Percentiles rank a stretch among this genome's conserved stretches.
Evolutionary conservation across 2,113 vertebrate species (phyloP).

Genomic region (Stegastes partitus): DNA sequence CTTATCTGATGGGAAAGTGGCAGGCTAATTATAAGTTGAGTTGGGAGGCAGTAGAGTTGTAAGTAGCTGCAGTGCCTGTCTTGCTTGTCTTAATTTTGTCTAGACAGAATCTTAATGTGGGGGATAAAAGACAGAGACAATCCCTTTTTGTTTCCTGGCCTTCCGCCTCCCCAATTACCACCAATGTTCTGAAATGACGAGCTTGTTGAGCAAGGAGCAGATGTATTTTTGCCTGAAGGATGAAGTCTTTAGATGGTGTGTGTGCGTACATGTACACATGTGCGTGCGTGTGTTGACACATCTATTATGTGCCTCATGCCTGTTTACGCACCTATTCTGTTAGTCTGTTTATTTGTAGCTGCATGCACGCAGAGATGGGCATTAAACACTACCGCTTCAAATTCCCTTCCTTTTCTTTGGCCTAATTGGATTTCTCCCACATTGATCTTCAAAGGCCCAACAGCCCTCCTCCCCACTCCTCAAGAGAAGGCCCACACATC

Average conservation of each 20-base stretch:
- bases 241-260: slow-evolving; percentile 42
- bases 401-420: slow-evolving; percentile 77
- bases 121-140: slow-evolving; percentile 54
- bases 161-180: slow-evolving; percentile 51
- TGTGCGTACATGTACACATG: neutral
- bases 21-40: slow-evolving; percentile 71
- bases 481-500: slow-evolving; percentile 79
- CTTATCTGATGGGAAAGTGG: slow-evolving; percentile 73
- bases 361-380: slow-evolving; percentile 58
- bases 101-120: slow-evolving; percentile 67
- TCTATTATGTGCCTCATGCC: slow-evolving; percentile 46
- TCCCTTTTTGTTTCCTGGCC: slow-evolving; percentile 38
- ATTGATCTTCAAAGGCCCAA: slow-evolving; percentile 85
- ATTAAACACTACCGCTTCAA: slow-evolving; percentile 77
- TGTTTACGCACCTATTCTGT: slow-evolving; percentile 58
- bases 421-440: slow-evolving; percentile 86
- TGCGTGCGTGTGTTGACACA: neutral
- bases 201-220: slow-evolving; percentile 57
- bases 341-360: slow-evolving; percentile 51
- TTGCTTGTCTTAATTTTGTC: slow-evolving; percentile 63
- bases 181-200: slow-evolving; percentile 36
- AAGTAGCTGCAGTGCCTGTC: slow-evolving; percentile 44
- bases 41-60: slow-evolving; percentile 39
- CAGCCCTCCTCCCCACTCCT: slow-evolving; percentile 73
- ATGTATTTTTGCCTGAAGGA: slow-evolving; percentile 55